Conservation (phyloP, 2,113 vertebrate species). For the Kryptolebias marmoratus region DNA sequence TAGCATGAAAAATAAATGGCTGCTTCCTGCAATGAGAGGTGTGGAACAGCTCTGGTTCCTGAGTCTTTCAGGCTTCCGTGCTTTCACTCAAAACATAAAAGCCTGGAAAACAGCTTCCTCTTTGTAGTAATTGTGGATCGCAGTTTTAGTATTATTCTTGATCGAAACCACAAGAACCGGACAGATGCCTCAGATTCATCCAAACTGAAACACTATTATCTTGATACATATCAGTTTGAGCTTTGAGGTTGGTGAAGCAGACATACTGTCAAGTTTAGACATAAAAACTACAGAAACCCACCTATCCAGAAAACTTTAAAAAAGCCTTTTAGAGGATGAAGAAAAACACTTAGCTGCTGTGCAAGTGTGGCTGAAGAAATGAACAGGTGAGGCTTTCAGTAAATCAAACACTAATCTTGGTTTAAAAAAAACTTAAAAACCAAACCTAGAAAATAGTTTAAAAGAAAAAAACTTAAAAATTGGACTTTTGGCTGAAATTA, state of each 20-base stretch:
- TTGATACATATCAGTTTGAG: not conserved
- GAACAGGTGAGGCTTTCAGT: too few species aligned
- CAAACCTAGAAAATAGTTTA: too few species aligned
- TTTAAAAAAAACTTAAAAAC: too few species aligned
- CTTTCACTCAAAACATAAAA: not conserved
- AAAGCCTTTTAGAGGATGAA: not conserved
- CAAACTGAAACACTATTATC: not conserved
- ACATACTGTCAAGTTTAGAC: not conserved
- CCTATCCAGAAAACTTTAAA: too few species aligned
- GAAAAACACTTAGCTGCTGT: not conserved
- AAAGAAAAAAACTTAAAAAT: too few species aligned
- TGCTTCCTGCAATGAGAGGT: constrained; percentile 52
- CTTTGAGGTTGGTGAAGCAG: not conserved
- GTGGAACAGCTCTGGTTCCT: constrained; percentile 33
- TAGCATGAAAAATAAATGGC: constrained; percentile 73
- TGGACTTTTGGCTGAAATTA: too few species aligned
- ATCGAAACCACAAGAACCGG: not conserved
- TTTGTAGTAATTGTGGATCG: constrained; percentile 3
- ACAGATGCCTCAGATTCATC: constrained; percentile 5
- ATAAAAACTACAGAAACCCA: too few species aligned
- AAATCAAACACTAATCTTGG: too few species aligned
- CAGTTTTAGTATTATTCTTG: constrained; percentile 10
- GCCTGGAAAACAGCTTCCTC: constrained; percentile 25
- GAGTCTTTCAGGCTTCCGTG: constrained; percentile 13
- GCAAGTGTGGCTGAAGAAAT: not conserved